Evolutionary conservation across 2,888 invertebrate genomes (phyloP).

Genomic region (Bellardia bayeri): DNA sequence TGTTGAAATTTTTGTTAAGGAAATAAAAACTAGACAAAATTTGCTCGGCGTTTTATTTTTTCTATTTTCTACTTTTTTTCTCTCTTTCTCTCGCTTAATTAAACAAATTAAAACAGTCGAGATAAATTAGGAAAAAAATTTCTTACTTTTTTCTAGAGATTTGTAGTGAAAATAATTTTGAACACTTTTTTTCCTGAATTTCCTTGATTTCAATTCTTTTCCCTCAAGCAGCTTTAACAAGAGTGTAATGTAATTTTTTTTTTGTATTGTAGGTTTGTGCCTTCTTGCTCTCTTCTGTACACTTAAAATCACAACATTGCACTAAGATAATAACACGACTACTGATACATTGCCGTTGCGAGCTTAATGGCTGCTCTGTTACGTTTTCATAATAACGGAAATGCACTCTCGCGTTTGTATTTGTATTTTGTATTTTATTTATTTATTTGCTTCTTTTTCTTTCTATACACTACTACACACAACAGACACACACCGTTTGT

Average conservation of each 20-base stretch:
- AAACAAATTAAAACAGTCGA: constrained; percentile 21
- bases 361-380: constrained; percentile 68
- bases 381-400: constrained; percentile 69
- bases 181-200: constrained; percentile 5
- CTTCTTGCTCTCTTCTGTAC: constrained; percentile 32
- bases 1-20: constrained; percentile 62
- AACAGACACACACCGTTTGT: background rate
- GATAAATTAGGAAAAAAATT: constrained; percentile 1
- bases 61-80: background rate
- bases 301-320: constrained; percentile 69
- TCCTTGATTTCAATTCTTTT: constrained; percentile 1
- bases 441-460: constrained; percentile 20
- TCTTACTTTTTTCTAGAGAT: background rate
- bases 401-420: constrained; percentile 63
- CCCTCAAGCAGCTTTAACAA: constrained; percentile 70
- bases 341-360: constrained; percentile 60
- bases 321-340: constrained; percentile 59
- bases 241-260: constrained; percentile 32
- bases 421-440: constrained; percentile 1
- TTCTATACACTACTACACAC: constrained; percentile 6
- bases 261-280: background rate
- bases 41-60: background rate
- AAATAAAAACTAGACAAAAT: constrained; percentile 54
- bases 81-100: background rate
- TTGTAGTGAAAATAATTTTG: background rate